phyloP scores from a whole-genome alignment of 2,113 vertebrate genomes.

The Chaetodon trifascialis region DNA sequence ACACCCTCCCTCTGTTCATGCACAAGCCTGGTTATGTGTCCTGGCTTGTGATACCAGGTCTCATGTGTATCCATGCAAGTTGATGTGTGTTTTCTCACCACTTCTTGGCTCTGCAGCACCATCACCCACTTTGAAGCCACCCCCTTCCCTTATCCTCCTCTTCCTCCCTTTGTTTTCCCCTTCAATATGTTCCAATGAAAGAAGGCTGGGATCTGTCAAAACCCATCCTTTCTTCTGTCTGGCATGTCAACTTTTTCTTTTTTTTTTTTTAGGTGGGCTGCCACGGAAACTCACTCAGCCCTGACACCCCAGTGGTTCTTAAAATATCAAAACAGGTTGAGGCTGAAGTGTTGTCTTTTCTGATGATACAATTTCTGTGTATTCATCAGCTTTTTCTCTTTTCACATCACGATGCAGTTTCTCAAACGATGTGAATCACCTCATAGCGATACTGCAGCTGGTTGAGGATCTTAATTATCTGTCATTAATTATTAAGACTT shows the following conservation, averaged over 20 bases:
- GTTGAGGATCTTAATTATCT: slow-evolving; percentile 6
- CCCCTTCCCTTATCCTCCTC: slow-evolving; percentile 39
- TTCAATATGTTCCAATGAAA: slow-evolving; percentile 71
- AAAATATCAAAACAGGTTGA: slow-evolving; percentile 66
- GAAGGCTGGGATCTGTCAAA: slow-evolving; percentile 73
- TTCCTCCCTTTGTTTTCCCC: slow-evolving; percentile 66
- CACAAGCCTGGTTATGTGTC: slow-evolving; percentile 49
- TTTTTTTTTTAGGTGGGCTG: slow-evolving; percentile 47
- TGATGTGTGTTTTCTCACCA: slow-evolving; percentile 63
- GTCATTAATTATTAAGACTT: slow-evolving; percentile 34
- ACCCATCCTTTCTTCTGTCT: slow-evolving; percentile 70
- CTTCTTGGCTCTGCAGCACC: slow-evolving; percentile 46
- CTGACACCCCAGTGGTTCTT: slow-evolving; percentile 61
- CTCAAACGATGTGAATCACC: slow-evolving; percentile 4
- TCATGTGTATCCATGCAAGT: slow-evolving; percentile 62
- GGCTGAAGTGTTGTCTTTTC: slow-evolving; percentile 42
- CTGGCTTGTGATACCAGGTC: slow-evolving; percentile 64
- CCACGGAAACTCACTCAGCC: slow-evolving; percentile 69
- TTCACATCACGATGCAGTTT: background rate
- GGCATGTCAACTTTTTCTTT: slow-evolving; percentile 65
- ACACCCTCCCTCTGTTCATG: slow-evolving; percentile 43
- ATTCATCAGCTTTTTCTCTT: slow-evolving; percentile 5
- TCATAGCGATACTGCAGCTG: slow-evolving; percentile 1
- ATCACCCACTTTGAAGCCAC: slow-evolving; percentile 60
- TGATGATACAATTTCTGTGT: slow-evolving; percentile 21